Evolutionary conservation across 64 coral and sea anemone species (phyloP), one percentile per base, ranked within the genome.

Genomic region (Trachythela sp.): DNA sequence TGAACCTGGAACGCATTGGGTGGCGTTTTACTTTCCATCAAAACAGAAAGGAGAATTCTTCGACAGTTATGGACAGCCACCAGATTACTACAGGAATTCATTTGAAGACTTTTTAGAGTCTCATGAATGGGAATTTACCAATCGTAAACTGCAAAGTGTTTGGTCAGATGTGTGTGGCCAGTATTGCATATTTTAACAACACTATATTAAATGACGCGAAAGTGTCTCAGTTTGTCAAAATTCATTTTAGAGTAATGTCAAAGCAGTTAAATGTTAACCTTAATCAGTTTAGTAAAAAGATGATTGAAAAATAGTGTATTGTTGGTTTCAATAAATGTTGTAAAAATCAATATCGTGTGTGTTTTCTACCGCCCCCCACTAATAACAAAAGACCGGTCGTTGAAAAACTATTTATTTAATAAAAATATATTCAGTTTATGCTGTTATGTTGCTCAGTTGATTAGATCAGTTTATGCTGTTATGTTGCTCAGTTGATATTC

Each of bases 201-300:
- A 68, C 59, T 6, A 8, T 68, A 14, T 68, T 68, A 68, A 68
- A 68, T 68, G 59, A 68, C 15, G 59, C 3, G 15, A 68, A 68
- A 68, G 59, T 68, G 15, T 68, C 59, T 68, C 59, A 68, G 5
- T 68, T 68, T 68, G 59, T 68, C 15, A 68, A 68, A 68, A 68
- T 6, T 6, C 5, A 68, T n/a, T n/a, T n/a, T n/a, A n/a, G n/a
- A n/a, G 30, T 68, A 68, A 22, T 31, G 30, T 68, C 15, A 22
- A 31, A 22, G 15, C 2, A 68, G 15, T 31, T 6, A 68, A 68
- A 68, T 68, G 59, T 22, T n/a, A 22, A n/a, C n/a, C n/a, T 31
- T 7, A 22, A n/a, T 7, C 59, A 68, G 15, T 22, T 7, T 7
- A 68, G 59, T 68, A 68, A 68, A 68, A 68, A 68, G 42, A 8